A percentile compares a stretch with the other conserved stretches of the same genome.
phyloP scores from a whole-genome alignment of 1,140 invertebrate genomes.

The Ladona fulva region DNA sequence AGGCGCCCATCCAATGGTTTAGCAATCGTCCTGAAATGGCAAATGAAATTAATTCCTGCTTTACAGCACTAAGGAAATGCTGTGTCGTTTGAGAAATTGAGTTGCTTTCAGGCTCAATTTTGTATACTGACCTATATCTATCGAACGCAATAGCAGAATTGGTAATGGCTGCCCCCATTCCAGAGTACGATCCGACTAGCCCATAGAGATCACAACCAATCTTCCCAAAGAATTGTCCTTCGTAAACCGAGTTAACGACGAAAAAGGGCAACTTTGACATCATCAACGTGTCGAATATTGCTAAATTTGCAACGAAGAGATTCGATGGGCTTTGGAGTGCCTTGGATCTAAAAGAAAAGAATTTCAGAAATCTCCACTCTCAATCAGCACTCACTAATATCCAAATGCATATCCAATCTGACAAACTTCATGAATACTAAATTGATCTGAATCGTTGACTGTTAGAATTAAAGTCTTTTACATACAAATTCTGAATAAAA shows the following conservation, averaged over 20 bases:
- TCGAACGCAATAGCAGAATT: conserved; percentile 68
- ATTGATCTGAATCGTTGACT: too few relatives aligned
- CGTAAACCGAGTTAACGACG: conserved; percentile 55
- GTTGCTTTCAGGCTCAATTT: too few relatives aligned
- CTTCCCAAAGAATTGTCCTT: conserved; percentile 55
- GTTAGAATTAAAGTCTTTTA: background rate
- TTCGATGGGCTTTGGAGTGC: conserved; percentile 66
- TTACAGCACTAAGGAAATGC: too few relatives aligned
- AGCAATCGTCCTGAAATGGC: conserved; percentile 28
- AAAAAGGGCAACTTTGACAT: conserved; percentile 62
- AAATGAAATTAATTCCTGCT: background rate
- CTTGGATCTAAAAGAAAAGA: conserved; percentile 43
- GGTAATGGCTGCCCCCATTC: conserved; percentile 60
- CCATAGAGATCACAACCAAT: conserved; percentile 61
- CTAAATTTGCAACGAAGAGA: conserved; percentile 67
- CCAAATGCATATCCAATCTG: too few relatives aligned
- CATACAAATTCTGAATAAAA: background rate
- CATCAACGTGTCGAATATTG: conserved; percentile 66
- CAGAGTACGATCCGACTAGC: conserved; percentile 53
- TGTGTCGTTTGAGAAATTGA: conserved; percentile 17
- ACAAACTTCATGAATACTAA: too few relatives aligned
- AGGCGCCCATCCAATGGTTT: conserved; percentile 29
- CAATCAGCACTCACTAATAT: too few relatives aligned
- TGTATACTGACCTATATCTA: conserved; percentile 55
- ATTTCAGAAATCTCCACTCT: background rate